These are phyloP conservation scores for Serinus canaria DNA, from an alignment of 2,113 vertebrate genomes.

Conservation along the genomic window DNA sequence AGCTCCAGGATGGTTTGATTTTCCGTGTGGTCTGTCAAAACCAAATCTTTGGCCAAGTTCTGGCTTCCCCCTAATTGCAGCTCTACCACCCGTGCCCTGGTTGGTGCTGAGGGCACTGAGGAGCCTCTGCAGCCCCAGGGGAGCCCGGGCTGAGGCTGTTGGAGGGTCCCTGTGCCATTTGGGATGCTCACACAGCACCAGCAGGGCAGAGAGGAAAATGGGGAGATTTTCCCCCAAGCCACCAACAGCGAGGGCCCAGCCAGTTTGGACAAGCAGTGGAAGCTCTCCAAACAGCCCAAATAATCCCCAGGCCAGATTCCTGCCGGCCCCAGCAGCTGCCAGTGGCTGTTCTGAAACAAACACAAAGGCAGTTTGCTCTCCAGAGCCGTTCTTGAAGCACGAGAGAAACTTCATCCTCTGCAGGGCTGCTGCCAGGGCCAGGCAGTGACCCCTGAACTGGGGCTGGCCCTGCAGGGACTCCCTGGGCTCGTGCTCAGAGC, in stretches of 20 bases:
- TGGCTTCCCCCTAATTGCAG: not conserved
- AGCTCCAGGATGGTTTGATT: not conserved
- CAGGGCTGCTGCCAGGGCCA: not conserved
- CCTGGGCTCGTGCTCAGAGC: accelerated
- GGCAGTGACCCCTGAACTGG: not conserved
- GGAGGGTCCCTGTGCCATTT: accelerated
- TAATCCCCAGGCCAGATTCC: not conserved
- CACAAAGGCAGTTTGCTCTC: not conserved
- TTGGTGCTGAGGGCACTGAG: not conserved
- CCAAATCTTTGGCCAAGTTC: not conserved
- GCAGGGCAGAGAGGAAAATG: not conserved
- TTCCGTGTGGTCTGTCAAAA: not conserved
- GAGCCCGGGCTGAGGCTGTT: not conserved
- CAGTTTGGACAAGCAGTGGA: not conserved
- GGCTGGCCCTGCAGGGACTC: too few species aligned
- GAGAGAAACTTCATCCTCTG: not conserved
- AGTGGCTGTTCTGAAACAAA: constrained; percentile 8
- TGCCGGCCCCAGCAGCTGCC: not conserved
- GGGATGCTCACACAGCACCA: not conserved
- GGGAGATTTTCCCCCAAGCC: not conserved
- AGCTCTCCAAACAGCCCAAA: not conserved
- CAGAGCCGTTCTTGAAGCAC: not conserved
- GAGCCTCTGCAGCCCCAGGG: not conserved
- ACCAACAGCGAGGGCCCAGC: not conserved
- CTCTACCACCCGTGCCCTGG: not conserved